Base-by-base conservation (phyloP, 1,140 invertebrate species). In the Formica selysi region DNA sequence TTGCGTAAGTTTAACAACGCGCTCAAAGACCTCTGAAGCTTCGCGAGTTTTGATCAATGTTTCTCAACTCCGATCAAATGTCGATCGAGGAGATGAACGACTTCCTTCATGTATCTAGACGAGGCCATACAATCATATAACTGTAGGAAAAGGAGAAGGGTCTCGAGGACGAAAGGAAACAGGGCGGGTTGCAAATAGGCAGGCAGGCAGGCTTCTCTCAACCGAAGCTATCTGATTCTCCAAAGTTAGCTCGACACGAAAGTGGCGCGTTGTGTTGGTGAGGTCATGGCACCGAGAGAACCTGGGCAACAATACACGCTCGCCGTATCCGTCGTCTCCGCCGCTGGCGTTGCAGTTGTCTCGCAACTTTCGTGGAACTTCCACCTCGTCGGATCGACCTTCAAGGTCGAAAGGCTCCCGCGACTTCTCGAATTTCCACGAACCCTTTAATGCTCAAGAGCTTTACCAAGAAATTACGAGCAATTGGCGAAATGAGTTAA, bases 201-300 rank as follows among this genome's bases (percentile, higher is more conserved):
- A 26, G 32, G 51, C 3, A 26, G 36, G 13, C 65, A 62, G 38
- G 38, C 26, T 70, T 32, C 36, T 80, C 78, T 67, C 29, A 44
- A 59, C 51, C 73, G 16, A 44, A 85, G 64, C 80, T 65, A 44
- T 26, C 44, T 74, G 36, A 48, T 76, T 87, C 71, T 76, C 51
- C 71, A 54, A 87, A 87, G 62, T 87, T 87, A 10, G 64, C 61
- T 85, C 73, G 71, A 86, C 59, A 54, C 68, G 48, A 86, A 86
- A 86, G 44, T 74, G 51, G 48, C 10, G 51, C 85, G 48, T 36
- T 83, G 78, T 86, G 85, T 87, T 87, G 86, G 81, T 87, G 86
- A 85, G 86, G 86, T 87, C 86, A 85, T 78, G 86, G 81, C 86
- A 87, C 81, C 71, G 44, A 59, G 48, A 81, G 48, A 83, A 76